These are phyloP conservation scores for Drosophila lowei DNA, from an alignment of 1,140 invertebrate genomes.

Conservation along the genomic window DNA sequence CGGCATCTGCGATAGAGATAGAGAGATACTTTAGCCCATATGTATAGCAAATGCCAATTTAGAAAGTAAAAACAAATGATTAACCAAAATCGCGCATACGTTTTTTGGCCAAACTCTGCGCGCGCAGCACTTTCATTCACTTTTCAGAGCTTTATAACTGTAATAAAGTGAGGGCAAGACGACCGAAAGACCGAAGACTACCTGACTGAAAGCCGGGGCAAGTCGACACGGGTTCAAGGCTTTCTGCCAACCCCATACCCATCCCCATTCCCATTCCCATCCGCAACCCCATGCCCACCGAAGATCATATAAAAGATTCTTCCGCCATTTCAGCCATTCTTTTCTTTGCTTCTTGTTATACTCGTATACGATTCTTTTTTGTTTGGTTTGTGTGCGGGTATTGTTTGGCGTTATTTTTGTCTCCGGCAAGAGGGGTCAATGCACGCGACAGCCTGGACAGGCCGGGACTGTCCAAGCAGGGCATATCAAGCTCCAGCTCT, in stretches of 20 bases:
- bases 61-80: constrained; percentile 80
- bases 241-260: constrained; percentile 22
- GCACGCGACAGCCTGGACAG: constrained; percentile 22
- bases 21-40: constrained; percentile 45
- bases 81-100: constrained; percentile 58
- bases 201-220: constrained; percentile 25
- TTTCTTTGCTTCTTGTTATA: constrained; percentile 5
- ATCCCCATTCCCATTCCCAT: not conserved
- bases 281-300: not conserved
- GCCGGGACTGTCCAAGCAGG: not conserved
- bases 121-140: constrained; percentile 72
- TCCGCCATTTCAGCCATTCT: constrained; percentile 50
- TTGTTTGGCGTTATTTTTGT: constrained; percentile 44
- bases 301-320: constrained; percentile 39
- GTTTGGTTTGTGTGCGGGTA: not conserved
- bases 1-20: not conserved
- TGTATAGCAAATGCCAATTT: constrained; percentile 79
- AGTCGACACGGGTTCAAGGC: constrained; percentile 65
- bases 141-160: constrained; percentile 68
- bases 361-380: constrained; percentile 9
- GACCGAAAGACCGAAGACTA: constrained; percentile 11
- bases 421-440: constrained; percentile 42
- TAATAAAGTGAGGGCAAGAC: constrained; percentile 66
- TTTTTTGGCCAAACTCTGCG: constrained; percentile 9
- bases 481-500: not conserved